phyloP scores from a whole-genome alignment of 2,113 vertebrate genomes.

The Eupsittula cactorum region DNA sequence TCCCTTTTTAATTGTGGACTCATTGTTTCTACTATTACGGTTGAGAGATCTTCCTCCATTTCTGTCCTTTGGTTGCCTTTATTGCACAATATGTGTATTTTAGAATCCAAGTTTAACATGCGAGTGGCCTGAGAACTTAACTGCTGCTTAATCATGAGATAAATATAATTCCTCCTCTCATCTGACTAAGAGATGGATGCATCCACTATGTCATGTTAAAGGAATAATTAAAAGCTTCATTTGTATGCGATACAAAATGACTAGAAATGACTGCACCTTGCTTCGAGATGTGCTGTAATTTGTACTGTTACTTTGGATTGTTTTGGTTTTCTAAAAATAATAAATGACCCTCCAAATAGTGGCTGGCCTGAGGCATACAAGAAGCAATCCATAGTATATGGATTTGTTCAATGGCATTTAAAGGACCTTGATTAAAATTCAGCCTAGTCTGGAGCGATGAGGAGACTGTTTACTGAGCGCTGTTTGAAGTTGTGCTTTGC shows the following conservation, averaged over 20 bases:
- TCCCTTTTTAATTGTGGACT: not conserved
- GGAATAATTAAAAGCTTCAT: constrained; percentile 65
- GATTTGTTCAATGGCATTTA: constrained; percentile 84
- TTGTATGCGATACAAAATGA: constrained; percentile 29
- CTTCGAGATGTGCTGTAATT: constrained; percentile 42
- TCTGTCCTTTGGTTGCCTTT: not conserved
- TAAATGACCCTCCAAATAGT: constrained; percentile 74
- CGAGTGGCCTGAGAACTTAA: not conserved
- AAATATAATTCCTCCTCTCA: not conserved
- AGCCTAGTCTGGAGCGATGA: constrained; percentile 63
- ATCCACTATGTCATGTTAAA: constrained; percentile 28
- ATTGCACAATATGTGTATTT: not conserved
- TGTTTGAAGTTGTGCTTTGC: constrained; percentile 50
- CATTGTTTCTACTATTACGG: not conserved
- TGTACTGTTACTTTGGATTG: constrained; percentile 65
- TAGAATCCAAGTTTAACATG: not conserved
- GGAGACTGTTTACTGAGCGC: constrained; percentile 68
- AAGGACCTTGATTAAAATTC: constrained; percentile 84
- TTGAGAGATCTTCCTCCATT: not conserved
- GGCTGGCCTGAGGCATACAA: constrained; percentile 71
- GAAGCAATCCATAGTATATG: constrained; percentile 79
- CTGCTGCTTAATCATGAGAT: not conserved
- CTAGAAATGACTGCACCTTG: constrained; percentile 7
- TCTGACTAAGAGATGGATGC: not conserved
- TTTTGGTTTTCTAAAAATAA: constrained; percentile 80